phyloP scores from a whole-genome alignment of 2,888 invertebrate genomes.

The Timema podura region DNA sequence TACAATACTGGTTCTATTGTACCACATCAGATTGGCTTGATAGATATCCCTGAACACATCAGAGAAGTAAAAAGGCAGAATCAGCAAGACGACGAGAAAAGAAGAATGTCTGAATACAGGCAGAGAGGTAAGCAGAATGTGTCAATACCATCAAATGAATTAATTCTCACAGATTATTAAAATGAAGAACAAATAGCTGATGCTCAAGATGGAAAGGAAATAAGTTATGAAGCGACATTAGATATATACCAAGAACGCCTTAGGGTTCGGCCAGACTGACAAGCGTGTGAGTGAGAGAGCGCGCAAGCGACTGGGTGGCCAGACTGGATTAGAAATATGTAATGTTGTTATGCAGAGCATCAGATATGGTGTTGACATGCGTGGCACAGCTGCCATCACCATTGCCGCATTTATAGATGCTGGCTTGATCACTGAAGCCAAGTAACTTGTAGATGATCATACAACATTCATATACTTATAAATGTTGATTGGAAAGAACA shows the following conservation, averaged over 20 bases:
- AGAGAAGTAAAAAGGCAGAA: not conserved
- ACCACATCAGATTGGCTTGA: not conserved
- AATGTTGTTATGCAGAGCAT: not conserved
- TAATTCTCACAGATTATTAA: not conserved
- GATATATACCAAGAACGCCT: not conserved
- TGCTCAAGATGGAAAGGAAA: not conserved
- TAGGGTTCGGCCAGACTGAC: too few species aligned
- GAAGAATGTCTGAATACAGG: not conserved
- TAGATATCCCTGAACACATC: not conserved
- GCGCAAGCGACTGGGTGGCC: too few species aligned
- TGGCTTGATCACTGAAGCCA: not conserved
- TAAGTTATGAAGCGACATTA: not conserved
- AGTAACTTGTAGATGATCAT: slow-evolving; percentile 11
- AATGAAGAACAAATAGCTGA: not conserved
- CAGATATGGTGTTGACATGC: not conserved
- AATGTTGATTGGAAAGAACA: too few species aligned
- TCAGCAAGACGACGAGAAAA: not conserved
- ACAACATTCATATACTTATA: too few species aligned
- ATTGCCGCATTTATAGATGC: not conserved
- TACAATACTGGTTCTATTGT: not conserved
- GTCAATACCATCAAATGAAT: not conserved
- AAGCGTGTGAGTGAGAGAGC: too few species aligned
- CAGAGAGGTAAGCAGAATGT: not conserved
- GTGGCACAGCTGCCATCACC: not conserved
- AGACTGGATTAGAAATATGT: too few species aligned